Evolutionary conservation across 2,888 invertebrate genomes (phyloP).

Genomic region (Rotaria sp.): DNA sequence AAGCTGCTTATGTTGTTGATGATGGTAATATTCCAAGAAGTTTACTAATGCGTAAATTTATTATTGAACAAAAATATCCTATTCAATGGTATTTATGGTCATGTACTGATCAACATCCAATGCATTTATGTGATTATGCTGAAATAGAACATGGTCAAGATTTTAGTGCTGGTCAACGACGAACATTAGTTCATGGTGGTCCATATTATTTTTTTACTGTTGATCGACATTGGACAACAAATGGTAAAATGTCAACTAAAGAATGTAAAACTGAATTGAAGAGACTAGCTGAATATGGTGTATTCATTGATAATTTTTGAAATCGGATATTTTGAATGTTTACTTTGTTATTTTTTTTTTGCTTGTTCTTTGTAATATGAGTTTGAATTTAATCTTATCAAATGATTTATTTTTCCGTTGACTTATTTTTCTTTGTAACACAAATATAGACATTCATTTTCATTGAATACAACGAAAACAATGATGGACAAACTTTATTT

Average conservation of each 20-base stretch:
- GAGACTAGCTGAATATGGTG: not conserved
- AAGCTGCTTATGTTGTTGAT: not conserved
- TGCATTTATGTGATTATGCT: not conserved
- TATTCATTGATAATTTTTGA: not conserved
- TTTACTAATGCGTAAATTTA: not conserved
- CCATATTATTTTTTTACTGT: not conserved
- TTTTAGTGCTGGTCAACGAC: not conserved
- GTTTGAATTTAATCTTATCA: not conserved
- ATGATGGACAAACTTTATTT: not conserved
- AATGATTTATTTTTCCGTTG: not conserved
- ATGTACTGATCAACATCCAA: not conserved
- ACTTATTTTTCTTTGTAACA: not conserved
- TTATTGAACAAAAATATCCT: not conserved
- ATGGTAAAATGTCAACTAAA: not conserved
- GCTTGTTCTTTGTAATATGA: not conserved
- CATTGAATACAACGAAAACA: not conserved
- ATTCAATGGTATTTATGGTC: not conserved
- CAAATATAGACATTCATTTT: not conserved
- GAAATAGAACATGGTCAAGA: not conserved
- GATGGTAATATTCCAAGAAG: not conserved
- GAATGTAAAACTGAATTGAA: not conserved
- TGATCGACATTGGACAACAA: not conserved
- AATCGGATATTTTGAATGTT: not conserved
- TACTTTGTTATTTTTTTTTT: not conserved
- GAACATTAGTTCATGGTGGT: not conserved